phyloP scores from a whole-genome alignment of 2,113 vertebrate species.

The Dinomys branickii region DNA sequence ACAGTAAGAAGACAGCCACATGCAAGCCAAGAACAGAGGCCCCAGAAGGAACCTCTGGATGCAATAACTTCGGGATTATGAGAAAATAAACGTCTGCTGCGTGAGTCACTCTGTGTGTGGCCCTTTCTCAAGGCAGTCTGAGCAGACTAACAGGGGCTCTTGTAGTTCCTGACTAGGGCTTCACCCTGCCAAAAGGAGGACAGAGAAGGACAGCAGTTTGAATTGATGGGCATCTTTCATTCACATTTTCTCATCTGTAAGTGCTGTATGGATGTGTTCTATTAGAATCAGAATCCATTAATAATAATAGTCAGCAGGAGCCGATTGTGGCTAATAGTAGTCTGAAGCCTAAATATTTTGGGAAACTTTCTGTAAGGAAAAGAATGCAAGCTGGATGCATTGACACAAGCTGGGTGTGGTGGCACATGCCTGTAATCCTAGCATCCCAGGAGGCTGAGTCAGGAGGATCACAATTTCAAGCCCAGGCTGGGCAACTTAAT shows the following conservation, averaged over 20 bases:
- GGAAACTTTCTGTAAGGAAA: not conserved
- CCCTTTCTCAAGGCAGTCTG: not conserved
- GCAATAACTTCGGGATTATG: not conserved
- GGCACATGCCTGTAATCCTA: not conserved
- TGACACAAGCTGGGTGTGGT: not conserved
- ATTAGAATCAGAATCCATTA: not conserved
- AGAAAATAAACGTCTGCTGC: not conserved
- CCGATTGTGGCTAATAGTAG: not conserved
- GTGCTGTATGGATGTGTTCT: not conserved
- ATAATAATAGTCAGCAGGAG: not conserved
- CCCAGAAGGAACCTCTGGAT: not conserved
- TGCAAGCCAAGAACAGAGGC: not conserved
- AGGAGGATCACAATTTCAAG: not conserved
- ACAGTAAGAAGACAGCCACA: not conserved
- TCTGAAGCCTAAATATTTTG: constrained; percentile 2
- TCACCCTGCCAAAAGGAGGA: not conserved
- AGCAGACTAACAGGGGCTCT: not conserved
- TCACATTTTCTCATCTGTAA: not conserved
- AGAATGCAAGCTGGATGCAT: not conserved
- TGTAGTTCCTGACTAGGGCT: not conserved
- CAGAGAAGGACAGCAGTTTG: not conserved
- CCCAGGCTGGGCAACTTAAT: not conserved
- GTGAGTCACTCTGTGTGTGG: not conserved
- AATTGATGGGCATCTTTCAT: not conserved
- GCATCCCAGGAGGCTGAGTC: not conserved